Conservation (phyloP, 1,140 invertebrate species). For the Lepidurus apus region DNA sequence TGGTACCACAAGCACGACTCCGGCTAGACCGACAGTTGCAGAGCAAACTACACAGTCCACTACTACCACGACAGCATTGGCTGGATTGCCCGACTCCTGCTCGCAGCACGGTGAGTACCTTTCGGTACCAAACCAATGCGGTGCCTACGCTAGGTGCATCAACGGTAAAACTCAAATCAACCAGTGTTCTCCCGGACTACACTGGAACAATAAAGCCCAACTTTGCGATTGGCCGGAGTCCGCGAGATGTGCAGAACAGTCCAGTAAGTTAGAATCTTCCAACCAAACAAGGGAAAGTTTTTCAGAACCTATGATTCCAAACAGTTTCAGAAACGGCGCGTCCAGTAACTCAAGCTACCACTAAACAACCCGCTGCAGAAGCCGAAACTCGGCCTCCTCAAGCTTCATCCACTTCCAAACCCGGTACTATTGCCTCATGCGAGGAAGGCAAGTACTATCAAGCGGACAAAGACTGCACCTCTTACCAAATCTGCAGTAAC, state of each 20-base stretch:
- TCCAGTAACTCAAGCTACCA: neutral
- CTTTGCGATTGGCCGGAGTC: slow-evolving; percentile 71
- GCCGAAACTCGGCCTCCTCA: slow-evolving; percentile 24
- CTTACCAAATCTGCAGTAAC: slow-evolving; percentile 72
- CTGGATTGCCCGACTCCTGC: neutral
- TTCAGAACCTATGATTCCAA: no score
- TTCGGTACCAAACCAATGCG: slow-evolving; percentile 62
- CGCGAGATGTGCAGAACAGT: slow-evolving; percentile 56
- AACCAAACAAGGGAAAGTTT: no score
- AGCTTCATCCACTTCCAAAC: slow-evolving; percentile 34
- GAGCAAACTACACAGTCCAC: slow-evolving; percentile 1
- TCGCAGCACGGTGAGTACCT: slow-evolving; percentile 60
- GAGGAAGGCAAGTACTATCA: slow-evolving; percentile 57
- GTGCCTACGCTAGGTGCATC: slow-evolving; percentile 67
- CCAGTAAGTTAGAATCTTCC: neutral
- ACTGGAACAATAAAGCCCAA: slow-evolving; percentile 63
- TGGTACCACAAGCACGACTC: slow-evolving; percentile 43
- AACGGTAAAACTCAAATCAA: slow-evolving; percentile 60
- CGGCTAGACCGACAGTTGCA: slow-evolving; percentile 38
- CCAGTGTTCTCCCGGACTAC: slow-evolving; percentile 68
- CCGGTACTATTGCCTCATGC: slow-evolving; percentile 45
- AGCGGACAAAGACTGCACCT: slow-evolving; percentile 61
- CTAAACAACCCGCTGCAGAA: neutral
- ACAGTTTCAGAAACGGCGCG: no score
- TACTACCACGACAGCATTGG: slow-evolving; percentile 36